Evolutionary conservation across 1,140 invertebrate species (phyloP).

Genomic region (Drosophila nebulosa): DNA sequence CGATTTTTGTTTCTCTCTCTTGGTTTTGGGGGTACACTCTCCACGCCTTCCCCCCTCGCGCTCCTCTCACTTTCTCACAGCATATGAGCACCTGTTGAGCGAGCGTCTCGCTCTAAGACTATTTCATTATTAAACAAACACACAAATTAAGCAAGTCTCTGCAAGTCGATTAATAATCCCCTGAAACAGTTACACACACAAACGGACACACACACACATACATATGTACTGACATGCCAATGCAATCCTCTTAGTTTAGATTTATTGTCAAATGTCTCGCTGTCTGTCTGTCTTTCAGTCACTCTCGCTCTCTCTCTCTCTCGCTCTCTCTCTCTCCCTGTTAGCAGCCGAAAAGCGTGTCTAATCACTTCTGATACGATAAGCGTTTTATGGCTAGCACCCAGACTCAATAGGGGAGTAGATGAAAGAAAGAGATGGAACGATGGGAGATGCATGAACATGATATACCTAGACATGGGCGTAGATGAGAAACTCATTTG

Average conservation of each 20-base stretch:
- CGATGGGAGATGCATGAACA: background rate
- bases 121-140: conserved; percentile 30
- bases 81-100: conserved; percentile 7
- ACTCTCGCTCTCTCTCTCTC: background rate
- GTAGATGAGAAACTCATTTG: background rate
- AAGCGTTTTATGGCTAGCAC: conserved; percentile 34
- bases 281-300: background rate
- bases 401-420: background rate
- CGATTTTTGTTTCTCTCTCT: background rate
- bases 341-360: conserved; percentile 28
- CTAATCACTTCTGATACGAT: conserved; percentile 64
- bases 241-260: conserved; percentile 50
- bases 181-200: background rate
- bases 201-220: conserved; percentile 6
- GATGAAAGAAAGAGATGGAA: background rate
- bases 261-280: background rate
- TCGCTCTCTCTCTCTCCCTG: background rate
- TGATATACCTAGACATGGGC: background rate
- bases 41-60: too few relatives aligned
- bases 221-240: conserved; percentile 32
- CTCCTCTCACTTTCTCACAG: too few relatives aligned
- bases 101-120: conserved; percentile 14
- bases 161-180: background rate
- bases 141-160: conserved; percentile 13
- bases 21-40: background rate